These are phyloP conservation scores for Sarcophaga rosellei DNA, from an alignment of 2,888 invertebrate genomes.

Conservation along the genomic window DNA sequence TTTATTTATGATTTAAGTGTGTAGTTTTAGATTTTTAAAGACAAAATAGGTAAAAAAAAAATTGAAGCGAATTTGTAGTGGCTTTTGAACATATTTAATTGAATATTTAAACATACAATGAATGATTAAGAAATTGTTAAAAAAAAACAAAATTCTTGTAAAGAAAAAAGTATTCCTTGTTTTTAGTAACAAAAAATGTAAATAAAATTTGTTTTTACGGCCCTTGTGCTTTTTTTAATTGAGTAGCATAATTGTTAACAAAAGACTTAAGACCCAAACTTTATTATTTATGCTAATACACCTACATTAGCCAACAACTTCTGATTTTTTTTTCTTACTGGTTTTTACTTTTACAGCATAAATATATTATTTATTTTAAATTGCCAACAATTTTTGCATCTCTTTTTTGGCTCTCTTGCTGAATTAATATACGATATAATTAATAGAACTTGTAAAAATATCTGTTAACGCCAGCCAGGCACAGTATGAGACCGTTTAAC, in stretches of 20 bases:
- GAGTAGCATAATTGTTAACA: not conserved
- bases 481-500: constrained; percentile 62
- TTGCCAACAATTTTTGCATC: constrained; percentile 20
- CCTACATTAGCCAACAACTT: constrained; percentile 26
- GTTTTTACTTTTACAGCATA: not conserved
- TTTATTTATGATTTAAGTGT: constrained; percentile 19
- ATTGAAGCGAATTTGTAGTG: not conserved
- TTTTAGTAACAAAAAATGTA: too few relatives aligned
- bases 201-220: too few relatives aligned
- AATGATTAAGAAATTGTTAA: too few relatives aligned
- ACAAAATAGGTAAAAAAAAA: too few relatives aligned
- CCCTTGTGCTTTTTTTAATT: not conserved
- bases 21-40: not conserved
- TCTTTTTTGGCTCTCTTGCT: constrained; percentile 33
- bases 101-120: too few relatives aligned
- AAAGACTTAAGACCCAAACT: constrained; percentile 9
- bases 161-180: too few relatives aligned
- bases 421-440: constrained; percentile 62
- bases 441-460: constrained; percentile 67
- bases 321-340: not conserved
- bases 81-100: not conserved
- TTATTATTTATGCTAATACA: constrained; percentile 4
- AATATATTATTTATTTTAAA: not conserved
- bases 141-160: too few relatives aligned
- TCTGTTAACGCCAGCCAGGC: constrained; percentile 67